Conservation (phyloP, 2,888 invertebrate species). For the Lycophotia porphyrea region DNA sequence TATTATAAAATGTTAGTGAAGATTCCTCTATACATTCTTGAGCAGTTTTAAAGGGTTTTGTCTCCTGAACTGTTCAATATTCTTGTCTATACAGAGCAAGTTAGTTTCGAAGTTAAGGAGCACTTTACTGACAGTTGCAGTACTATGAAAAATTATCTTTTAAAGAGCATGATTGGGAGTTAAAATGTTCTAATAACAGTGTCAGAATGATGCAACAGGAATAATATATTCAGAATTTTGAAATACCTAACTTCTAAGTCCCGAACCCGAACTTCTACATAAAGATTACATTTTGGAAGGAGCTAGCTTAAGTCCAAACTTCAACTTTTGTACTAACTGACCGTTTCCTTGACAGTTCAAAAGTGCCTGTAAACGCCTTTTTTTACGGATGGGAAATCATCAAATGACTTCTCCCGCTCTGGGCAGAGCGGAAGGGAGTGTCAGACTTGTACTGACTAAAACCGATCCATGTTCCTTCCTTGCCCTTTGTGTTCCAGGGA, state of each 20-base stretch:
- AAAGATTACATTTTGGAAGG: neutral
- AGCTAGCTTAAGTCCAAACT: neutral
- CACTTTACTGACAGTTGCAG: neutral
- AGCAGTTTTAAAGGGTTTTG: neutral
- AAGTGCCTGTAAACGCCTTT: neutral
- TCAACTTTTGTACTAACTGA: neutral
- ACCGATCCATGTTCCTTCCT: too few species aligned
- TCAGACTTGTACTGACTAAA: too few species aligned
- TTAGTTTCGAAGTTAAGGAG: neutral
- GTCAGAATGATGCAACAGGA: neutral
- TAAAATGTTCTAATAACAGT: neutral
- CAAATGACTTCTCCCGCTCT: too few species aligned
- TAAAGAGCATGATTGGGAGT: neutral
- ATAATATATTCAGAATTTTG: neutral
- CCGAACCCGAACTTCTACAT: neutral
- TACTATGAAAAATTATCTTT: neutral
- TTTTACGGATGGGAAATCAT: too few species aligned
- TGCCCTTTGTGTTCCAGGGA: too few species aligned
- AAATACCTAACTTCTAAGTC: neutral
- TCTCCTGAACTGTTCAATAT: neutral
- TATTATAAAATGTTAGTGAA: neutral
- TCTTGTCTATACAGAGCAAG: neutral
- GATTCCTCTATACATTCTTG: neutral
- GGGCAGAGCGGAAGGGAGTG: too few species aligned
- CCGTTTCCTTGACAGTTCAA: neutral